These are phyloP conservation scores for Schrankia costaestrigalis DNA, from an alignment of 2,888 invertebrate species.

Conservation along the genomic window DNA sequence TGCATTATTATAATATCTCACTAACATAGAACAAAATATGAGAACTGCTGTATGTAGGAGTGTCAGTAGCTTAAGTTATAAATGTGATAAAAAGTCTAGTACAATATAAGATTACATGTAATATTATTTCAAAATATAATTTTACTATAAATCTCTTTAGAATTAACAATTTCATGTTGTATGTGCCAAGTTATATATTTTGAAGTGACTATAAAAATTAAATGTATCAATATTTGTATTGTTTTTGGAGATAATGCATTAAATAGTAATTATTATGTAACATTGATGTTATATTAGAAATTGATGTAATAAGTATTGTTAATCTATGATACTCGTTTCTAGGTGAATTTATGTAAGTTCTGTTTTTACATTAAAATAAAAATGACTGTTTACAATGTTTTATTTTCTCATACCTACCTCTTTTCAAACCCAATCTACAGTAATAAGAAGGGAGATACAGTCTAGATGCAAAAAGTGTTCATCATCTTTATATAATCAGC, in stretches of 20 bases:
- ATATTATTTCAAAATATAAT: slow-evolving; percentile 18
- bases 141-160: slow-evolving; percentile 32
- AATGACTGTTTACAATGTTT: slow-evolving; percentile 61
- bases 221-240: slow-evolving; percentile 34
- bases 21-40: too few species aligned
- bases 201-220: slow-evolving; percentile 29
- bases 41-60: background rate
- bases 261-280: slow-evolving; percentile 29
- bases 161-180: slow-evolving; percentile 31
- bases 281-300: slow-evolving; percentile 50
- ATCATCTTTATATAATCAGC: too few species aligned
- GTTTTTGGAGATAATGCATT: slow-evolving; percentile 24
- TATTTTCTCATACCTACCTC: slow-evolving; percentile 30
- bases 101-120: slow-evolving; percentile 14
- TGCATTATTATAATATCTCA: too few species aligned
- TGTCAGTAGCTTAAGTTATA: slow-evolving; percentile 47
- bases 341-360: slow-evolving; percentile 60
- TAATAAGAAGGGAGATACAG: too few species aligned
- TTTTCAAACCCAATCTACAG: too few species aligned
- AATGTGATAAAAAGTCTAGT: slow-evolving; percentile 54
- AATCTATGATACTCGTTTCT: slow-evolving; percentile 56
- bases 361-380: slow-evolving; percentile 74
- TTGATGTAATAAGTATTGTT: slow-evolving; percentile 65
- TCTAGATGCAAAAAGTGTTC: background rate
- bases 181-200: slow-evolving; percentile 56